phyloP scores from a whole-genome alignment of 2,888 invertebrate genomes.

The Dryocosmus kuriphilus region DNA sequence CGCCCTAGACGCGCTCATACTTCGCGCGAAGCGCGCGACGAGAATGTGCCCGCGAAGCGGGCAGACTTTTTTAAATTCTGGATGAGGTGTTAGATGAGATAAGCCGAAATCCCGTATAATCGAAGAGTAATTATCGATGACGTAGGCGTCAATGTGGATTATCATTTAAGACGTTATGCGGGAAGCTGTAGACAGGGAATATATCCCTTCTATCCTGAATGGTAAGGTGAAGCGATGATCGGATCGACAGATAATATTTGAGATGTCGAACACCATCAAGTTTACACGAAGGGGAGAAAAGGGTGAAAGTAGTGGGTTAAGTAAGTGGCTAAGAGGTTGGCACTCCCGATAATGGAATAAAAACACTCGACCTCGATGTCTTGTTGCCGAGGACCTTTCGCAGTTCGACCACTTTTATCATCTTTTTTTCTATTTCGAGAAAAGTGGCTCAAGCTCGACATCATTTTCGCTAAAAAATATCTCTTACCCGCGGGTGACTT shows the following conservation, averaged over 20 bases:
- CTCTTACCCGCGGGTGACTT: constrained; percentile 32
- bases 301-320: constrained; percentile 66
- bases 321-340: constrained; percentile 51
- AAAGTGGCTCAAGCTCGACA: constrained; percentile 35
- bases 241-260: constrained; percentile 71
- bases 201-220: constrained; percentile 32
- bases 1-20: no score
- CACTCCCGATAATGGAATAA: constrained; percentile 73
- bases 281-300: constrained; percentile 55
- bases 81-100: background rate
- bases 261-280: constrained; percentile 64
- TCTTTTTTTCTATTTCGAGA: constrained; percentile 28
- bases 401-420: constrained; percentile 35
- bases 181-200: constrained; percentile 45
- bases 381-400: constrained; percentile 20
- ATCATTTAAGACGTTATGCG: constrained; percentile 49
- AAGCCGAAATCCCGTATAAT: constrained; percentile 43
- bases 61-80: background rate
- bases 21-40: no score
- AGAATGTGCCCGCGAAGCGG: no score
- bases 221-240: constrained; percentile 33
- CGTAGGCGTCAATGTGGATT: constrained; percentile 47
- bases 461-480: constrained; percentile 36
- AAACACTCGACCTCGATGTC: constrained; percentile 71
- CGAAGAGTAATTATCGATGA: constrained; percentile 46